phyloP scores from a whole-genome alignment of 2,888 invertebrate species.

The Trichopoda pennipes region DNA sequence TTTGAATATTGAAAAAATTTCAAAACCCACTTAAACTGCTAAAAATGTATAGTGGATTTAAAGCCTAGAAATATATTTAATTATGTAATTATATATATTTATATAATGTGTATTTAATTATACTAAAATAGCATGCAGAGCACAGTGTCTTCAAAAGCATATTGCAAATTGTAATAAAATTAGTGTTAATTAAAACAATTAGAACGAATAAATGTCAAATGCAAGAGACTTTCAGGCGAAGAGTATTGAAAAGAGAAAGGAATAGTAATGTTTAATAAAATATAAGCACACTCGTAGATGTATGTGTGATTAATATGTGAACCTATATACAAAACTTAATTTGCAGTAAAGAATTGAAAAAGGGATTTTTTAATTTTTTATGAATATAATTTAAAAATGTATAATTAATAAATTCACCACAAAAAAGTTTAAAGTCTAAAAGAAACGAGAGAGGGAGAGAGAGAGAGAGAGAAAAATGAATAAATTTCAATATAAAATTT shows the following conservation, averaged over 20 bases:
- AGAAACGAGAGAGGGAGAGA: too few species aligned
- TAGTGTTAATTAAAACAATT: conserved; percentile 65
- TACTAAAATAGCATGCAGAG: conserved; percentile 26
- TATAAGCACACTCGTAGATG: neutral
- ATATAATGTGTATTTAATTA: neutral
- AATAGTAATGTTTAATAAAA: neutral
- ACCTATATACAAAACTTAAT: neutral
- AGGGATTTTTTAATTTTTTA: neutral
- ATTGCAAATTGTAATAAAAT: conserved; percentile 66
- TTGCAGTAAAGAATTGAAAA: neutral
- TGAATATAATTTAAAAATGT: too few species aligned
- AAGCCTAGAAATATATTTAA: too few species aligned
- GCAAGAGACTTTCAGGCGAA: conserved; percentile 14
- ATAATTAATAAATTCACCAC: too few species aligned
- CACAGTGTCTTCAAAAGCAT: conserved; percentile 47
- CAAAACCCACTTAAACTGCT: too few species aligned
- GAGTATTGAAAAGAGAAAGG: neutral
- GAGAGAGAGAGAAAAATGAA: too few species aligned
- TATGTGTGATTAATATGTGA: too few species aligned
- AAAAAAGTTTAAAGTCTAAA: too few species aligned
- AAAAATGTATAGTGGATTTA: too few species aligned
- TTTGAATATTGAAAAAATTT: too few species aligned
- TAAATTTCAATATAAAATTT: too few species aligned
- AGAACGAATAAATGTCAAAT: conserved; percentile 63
- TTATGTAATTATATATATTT: neutral